phyloP scores from a whole-genome alignment of 1,140 invertebrate species.

The Papilio aristodemus region DNA sequence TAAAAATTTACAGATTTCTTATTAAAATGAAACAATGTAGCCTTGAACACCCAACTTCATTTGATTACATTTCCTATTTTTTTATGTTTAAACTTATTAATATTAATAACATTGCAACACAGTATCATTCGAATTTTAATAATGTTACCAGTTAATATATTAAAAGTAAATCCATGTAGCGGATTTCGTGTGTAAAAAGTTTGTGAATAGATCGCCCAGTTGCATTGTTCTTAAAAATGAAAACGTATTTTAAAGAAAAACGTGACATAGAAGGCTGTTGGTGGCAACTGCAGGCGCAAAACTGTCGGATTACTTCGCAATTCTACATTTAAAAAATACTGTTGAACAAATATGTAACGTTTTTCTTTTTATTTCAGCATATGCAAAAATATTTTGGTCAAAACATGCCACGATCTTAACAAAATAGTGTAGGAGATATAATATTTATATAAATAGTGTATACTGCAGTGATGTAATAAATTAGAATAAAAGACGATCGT shows the following conservation, averaged over 20 bases:
- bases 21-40: slow-evolving; percentile 4
- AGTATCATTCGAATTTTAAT: too few species aligned
- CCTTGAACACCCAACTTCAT: neutral
- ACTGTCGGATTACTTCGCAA: slow-evolving; percentile 14
- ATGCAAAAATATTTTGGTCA: neutral
- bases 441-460: too few species aligned
- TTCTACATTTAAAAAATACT: neutral
- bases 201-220: neutral
- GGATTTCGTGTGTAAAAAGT: neutral
- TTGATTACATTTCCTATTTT: neutral
- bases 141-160: too few species aligned
- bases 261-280: neutral
- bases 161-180: neutral
- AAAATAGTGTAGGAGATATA: too few species aligned
- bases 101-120: too few species aligned
- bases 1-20: slow-evolving; percentile 2
- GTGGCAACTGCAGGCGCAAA: slow-evolving; percentile 16
- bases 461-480: too few species aligned
- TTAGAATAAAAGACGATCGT: too few species aligned
- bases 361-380: neutral
- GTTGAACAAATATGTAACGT: neutral
- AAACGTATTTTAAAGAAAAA: slow-evolving; percentile 16
- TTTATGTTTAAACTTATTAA: too few species aligned
- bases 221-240: slow-evolving; percentile 15
- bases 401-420: too few species aligned